Conservation (phyloP, 2,797 vertebrate species). For the Schizopygopsis pylzovi region DNA sequence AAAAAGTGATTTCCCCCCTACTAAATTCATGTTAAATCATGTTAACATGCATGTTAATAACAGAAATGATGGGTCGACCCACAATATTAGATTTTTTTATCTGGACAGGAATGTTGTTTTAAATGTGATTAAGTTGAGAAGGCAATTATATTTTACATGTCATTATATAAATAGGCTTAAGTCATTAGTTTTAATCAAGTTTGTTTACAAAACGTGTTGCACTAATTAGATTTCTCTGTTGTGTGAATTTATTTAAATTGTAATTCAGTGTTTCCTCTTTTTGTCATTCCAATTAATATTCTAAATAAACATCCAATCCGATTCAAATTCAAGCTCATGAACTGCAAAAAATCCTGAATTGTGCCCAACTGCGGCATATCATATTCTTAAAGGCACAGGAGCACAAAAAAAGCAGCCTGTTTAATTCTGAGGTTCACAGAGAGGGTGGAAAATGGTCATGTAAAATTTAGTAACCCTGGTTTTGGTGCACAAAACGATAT, state of each 20-base stretch:
- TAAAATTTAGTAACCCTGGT: background rate
- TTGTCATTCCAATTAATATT: background rate
- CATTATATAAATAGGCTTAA: background rate
- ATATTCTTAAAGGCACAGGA: conserved; percentile 4
- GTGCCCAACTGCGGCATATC: background rate
- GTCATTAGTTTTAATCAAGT: background rate
- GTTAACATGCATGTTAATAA: background rate
- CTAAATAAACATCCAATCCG: background rate
- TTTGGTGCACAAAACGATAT: background rate
- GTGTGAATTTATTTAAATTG: background rate
- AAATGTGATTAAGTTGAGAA: background rate
- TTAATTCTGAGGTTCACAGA: background rate
- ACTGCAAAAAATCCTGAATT: background rate
- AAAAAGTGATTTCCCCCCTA: background rate
- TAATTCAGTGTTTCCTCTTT: background rate
- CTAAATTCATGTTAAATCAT: background rate
- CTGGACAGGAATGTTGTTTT: background rate
- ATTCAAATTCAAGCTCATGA: background rate
- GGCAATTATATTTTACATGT: background rate
- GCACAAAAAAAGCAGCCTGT: background rate
- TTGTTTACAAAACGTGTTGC: background rate
- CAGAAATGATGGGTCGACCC: background rate
- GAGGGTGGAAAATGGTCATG: background rate
- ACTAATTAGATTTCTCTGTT: background rate
- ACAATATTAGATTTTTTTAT: background rate